Evolutionary conservation across 2,113 vertebrate genomes (phyloP).

Genomic region (Rattus rattus): DNA sequence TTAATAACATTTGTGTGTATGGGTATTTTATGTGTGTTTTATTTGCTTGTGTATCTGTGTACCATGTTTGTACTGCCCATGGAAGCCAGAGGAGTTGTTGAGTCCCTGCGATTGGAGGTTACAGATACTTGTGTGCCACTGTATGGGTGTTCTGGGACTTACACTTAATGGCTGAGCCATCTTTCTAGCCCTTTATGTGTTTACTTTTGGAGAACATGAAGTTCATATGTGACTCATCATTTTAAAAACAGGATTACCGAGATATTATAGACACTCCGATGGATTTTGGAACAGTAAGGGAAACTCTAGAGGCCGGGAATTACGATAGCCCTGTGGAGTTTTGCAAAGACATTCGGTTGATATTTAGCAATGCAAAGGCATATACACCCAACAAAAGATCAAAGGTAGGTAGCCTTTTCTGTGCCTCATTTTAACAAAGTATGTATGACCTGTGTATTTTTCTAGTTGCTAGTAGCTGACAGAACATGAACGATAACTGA

Average conservation of each 20-base stretch:
- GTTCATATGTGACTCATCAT: slow-evolving; percentile 46
- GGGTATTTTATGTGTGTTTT: background rate
- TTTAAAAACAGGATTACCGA: slow-evolving; percentile 91
- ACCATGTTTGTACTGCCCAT: background rate
- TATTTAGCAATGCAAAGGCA: slow-evolving; percentile 97
- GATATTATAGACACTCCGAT: slow-evolving; percentile 96
- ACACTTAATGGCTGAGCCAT: no score
- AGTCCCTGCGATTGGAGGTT: background rate
- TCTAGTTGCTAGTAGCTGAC: background rate
- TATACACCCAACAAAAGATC: slow-evolving; percentile 98
- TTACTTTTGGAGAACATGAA: slow-evolving; percentile 31
- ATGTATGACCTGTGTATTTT: background rate
- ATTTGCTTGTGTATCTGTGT: background rate
- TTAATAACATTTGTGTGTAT: background rate
- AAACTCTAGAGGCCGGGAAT: slow-evolving; percentile 90
- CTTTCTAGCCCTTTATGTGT: background rate
- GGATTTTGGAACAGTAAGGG: slow-evolving; percentile 95
- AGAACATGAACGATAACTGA: background rate
- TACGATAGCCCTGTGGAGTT: slow-evolving; percentile 96
- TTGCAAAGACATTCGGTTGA: slow-evolving; percentile 96
- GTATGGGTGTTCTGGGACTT: background rate
- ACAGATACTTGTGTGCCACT: background rate
- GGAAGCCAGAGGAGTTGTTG: background rate
- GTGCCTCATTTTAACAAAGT: background rate
- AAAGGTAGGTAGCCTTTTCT: slow-evolving; percentile 88